Evolutionary conservation across 2,888 invertebrate species (phyloP).

Genomic region (Selenia dentaria): DNA sequence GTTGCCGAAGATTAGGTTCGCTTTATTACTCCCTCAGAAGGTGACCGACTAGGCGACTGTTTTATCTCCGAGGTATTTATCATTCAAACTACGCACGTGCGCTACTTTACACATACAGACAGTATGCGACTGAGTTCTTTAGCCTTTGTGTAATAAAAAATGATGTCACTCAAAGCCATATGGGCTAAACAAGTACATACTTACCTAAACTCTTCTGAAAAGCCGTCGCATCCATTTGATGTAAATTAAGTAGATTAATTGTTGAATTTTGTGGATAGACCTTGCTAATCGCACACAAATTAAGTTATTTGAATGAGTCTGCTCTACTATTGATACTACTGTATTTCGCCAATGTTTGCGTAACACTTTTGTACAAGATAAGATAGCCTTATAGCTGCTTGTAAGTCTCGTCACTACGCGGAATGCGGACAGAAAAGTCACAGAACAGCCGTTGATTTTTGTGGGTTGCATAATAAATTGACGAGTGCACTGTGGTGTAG

Average conservation of each 20-base stretch:
- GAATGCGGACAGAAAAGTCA: slow-evolving; percentile 27
- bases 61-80: slow-evolving; percentile 54
- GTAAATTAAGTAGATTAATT: slow-evolving; percentile 17
- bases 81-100: slow-evolving; percentile 49
- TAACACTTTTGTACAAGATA: slow-evolving; percentile 13
- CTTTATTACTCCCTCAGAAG: slow-evolving; percentile 49
- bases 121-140: slow-evolving; percentile 19
- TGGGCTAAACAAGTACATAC: slow-evolving; percentile 10
- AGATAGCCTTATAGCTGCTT: slow-evolving; percentile 6
- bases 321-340: slow-evolving; percentile 7
- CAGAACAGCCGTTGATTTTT: slow-evolving; percentile 52
- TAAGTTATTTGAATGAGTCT: slow-evolving; percentile 3
- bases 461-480: slow-evolving; percentile 62
- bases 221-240: slow-evolving; percentile 19
- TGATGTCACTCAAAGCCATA: slow-evolving; percentile 33
- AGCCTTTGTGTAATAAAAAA: slow-evolving; percentile 30
- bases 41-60: slow-evolving; percentile 40
- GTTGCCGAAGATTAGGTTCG: slow-evolving; percentile 55
- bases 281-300: slow-evolving; percentile 1
- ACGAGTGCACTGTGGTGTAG: slow-evolving; percentile 42
- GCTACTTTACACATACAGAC: slow-evolving; percentile 24
- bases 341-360: slow-evolving; percentile 21
- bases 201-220: slow-evolving; percentile 20
- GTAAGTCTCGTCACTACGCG: slow-evolving; percentile 4
- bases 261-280: slow-evolving; percentile 2